phyloP scores from a whole-genome alignment of 2,797 vertebrate species.

The Pangasius krempfi region DNA sequence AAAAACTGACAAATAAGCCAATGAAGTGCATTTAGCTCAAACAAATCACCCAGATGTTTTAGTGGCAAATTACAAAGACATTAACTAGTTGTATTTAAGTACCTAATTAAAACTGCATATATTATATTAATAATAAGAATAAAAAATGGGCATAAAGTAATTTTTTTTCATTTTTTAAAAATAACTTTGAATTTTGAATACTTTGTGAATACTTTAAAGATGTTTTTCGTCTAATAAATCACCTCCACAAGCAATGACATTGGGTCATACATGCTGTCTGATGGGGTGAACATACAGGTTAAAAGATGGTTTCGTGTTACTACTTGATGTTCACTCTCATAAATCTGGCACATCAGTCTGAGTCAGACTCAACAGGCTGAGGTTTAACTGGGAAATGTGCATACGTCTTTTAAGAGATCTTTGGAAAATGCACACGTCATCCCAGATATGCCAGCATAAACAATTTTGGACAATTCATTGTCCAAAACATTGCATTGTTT shows the following conservation, averaged over 20 bases:
- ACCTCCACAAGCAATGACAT: background rate
- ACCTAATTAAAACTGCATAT: background rate
- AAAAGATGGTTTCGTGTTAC: background rate
- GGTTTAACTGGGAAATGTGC: background rate
- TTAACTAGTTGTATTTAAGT: background rate
- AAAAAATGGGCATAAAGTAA: too few species aligned
- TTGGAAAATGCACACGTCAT: background rate
- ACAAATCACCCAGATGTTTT: background rate
- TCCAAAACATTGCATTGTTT: background rate
- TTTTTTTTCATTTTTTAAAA: background rate
- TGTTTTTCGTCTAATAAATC: background rate
- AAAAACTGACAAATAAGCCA: background rate
- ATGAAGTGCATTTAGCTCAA: background rate
- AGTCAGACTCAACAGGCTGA: constrained; percentile 8
- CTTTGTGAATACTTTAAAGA: background rate
- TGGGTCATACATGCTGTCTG: background rate
- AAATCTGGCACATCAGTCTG: constrained; percentile 6
- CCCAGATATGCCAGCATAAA: background rate
- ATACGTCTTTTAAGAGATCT: background rate
- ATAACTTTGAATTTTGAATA: background rate
- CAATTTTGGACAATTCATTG: background rate
- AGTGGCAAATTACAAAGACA: background rate
- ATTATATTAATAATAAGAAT: background rate
- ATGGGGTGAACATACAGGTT: background rate
- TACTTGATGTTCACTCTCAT: background rate